Percentiles rank a stretch among this genome's conserved stretches.
These are phyloP conservation scores for Pelmatolapia mariae DNA, from an alignment of 2,113 vertebrate species.

Conservation along the genomic window DNA sequence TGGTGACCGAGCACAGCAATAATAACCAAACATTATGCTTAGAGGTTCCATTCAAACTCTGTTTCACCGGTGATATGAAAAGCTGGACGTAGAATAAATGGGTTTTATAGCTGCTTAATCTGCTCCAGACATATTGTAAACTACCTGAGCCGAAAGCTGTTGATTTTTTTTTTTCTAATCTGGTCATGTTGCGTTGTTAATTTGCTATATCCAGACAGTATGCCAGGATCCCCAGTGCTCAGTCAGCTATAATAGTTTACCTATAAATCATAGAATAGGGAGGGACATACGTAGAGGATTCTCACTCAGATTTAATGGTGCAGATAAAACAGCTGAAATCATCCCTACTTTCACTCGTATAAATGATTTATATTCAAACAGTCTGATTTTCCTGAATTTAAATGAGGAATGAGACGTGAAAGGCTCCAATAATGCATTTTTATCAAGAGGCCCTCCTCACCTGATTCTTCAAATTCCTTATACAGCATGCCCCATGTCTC, in stretches of 20 bases:
- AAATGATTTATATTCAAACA: conserved; percentile 24
- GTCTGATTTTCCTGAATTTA: neutral
- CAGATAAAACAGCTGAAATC: conserved; percentile 32
- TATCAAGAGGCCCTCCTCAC: conserved; percentile 51
- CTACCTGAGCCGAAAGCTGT: conserved; percentile 41
- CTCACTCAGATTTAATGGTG: conserved; percentile 21
- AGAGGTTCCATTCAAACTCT: conserved; percentile 50
- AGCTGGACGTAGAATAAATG: conserved; percentile 49
- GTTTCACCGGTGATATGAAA: conserved; percentile 46
- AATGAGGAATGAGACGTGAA: neutral
- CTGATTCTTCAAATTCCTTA: conserved; percentile 93
- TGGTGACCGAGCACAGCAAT: conserved; percentile 58
- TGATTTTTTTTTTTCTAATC: conserved; percentile 32
- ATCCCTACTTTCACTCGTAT: neutral
- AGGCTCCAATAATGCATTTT: neutral
- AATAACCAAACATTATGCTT: conserved; percentile 67
- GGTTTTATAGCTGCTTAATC: conserved; percentile 65
- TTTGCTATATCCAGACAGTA: conserved; percentile 29
- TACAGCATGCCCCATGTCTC: conserved; percentile 88
- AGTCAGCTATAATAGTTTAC: conserved; percentile 1
- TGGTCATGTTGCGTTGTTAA: conserved; percentile 21
- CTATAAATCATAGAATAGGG: conserved; percentile 24
- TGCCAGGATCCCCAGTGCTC: conserved; percentile 6
- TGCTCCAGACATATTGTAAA: conserved; percentile 59
- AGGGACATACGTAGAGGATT: neutral